A percentile compares a stretch with the other conserved stretches of the same genome.
Conservation (phyloP, 2,888 invertebrate species). For the Agonopterix alstromeriana region DNA sequence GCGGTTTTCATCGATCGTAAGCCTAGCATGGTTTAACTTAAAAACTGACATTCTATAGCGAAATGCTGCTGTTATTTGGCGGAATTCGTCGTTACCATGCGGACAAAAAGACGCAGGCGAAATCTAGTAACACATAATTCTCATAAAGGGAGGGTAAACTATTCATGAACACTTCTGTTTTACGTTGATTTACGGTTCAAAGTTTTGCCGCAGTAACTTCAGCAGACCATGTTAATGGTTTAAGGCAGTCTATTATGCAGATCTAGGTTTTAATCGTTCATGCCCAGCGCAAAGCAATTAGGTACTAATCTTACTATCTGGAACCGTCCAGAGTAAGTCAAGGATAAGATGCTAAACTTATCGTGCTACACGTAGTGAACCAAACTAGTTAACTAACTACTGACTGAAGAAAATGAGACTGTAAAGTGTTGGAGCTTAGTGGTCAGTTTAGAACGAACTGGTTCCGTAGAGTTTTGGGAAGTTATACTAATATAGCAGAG, state of each 20-base stretch:
- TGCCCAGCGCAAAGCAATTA: conserved; percentile 23
- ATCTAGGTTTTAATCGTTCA: conserved; percentile 29
- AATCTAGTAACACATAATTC: too few species aligned
- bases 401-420: background rate
- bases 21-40: too few species aligned
- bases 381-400: conserved; percentile 6
- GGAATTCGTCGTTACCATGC: too few species aligned
- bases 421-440: background rate
- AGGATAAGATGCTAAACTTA: conserved; percentile 50
- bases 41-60: too few species aligned
- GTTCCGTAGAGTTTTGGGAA: background rate
- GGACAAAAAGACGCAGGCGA: too few species aligned
- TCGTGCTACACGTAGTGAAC: conserved; percentile 48
- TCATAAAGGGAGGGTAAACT: too few species aligned
- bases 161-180: background rate
- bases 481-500: too few species aligned
- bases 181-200: background rate
- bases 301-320: conserved; percentile 11
- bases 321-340: conserved; percentile 57
- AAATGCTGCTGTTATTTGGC: too few species aligned
- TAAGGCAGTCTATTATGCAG: conserved; percentile 13
- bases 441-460: too few species aligned
- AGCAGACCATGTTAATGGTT: background rate
- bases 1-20: too few species aligned
- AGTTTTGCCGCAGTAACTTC: background rate